Conservation (phyloP, 2,113 vertebrate genomes). For the Saccopteryx bilineata region DNA sequence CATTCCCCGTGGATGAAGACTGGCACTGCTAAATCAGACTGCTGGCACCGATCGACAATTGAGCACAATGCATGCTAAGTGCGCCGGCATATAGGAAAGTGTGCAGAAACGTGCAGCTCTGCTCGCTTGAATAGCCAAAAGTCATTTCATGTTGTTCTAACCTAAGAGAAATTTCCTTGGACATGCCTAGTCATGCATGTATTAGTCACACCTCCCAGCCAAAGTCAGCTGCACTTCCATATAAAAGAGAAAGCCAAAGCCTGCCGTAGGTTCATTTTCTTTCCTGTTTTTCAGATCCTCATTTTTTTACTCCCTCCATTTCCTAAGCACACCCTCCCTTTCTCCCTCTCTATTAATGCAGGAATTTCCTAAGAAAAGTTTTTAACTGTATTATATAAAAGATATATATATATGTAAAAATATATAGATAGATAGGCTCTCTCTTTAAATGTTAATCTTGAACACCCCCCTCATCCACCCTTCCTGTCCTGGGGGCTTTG, state of each 20-base stretch:
- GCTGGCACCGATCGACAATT: neutral
- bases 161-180: conserved; percentile 57
- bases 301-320: conserved; percentile 48
- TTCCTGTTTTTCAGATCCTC: conserved; percentile 33
- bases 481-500: neutral
- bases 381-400: neutral
- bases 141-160: conserved; percentile 12
- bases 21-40: neutral
- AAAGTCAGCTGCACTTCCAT: neutral
- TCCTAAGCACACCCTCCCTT: neutral
- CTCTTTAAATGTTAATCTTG: neutral
- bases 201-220: neutral
- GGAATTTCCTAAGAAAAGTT: conserved; percentile 33
- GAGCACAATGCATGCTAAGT: neutral
- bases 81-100: neutral
- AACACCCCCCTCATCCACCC: neutral
- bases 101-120: neutral
- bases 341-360: neutral
- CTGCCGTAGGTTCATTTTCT: neutral
- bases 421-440: neutral
- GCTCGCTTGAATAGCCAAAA: conserved; percentile 42
- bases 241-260: neutral
- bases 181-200: conserved; percentile 7
- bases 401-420: neutral
- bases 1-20: neutral